Evolutionary conservation across 2,888 invertebrate species (phyloP).

Genomic region (Pollenia labialis): DNA sequence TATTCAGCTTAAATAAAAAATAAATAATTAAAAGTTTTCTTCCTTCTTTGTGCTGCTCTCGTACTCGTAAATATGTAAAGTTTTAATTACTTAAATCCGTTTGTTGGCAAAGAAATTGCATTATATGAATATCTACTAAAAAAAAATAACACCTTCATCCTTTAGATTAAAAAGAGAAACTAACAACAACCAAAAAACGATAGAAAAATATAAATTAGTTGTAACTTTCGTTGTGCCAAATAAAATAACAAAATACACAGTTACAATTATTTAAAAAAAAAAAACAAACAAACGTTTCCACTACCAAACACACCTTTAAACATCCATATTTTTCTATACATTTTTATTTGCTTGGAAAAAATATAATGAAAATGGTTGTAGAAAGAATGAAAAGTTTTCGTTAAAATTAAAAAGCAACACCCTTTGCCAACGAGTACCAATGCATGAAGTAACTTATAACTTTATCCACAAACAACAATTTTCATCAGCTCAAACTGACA

Average conservation of each 20-base stretch:
- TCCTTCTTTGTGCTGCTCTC: background rate
- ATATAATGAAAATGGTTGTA: conserved; percentile 36
- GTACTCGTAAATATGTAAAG: conserved; percentile 50
- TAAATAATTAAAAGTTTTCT: background rate
- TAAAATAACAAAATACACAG: background rate
- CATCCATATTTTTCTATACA: background rate
- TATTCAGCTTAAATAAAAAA: background rate
- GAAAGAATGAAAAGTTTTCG: conserved; percentile 52
- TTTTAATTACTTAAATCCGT: conserved; percentile 67
- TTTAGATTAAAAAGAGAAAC: conserved; percentile 13
- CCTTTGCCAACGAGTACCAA: conserved; percentile 46
- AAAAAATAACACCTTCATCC: conserved; percentile 33
- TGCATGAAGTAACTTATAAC: conserved; percentile 37
- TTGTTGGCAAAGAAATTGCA: conserved; percentile 46
- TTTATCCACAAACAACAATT: conserved; percentile 46
- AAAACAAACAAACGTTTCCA: conserved; percentile 11
- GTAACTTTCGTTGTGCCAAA: conserved; percentile 44
- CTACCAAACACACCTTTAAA: conserved; percentile 14
- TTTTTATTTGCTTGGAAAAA: conserved; percentile 18
- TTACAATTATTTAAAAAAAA: conserved; percentile 4
- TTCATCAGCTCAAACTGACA: conserved; percentile 28
- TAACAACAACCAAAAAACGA: background rate
- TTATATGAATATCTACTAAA: background rate
- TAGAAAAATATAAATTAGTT: conserved; percentile 51
- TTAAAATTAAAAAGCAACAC: conserved; percentile 59